phyloP scores from a whole-genome alignment of 2,888 invertebrate genomes.

The Mystacides longicornis region DNA sequence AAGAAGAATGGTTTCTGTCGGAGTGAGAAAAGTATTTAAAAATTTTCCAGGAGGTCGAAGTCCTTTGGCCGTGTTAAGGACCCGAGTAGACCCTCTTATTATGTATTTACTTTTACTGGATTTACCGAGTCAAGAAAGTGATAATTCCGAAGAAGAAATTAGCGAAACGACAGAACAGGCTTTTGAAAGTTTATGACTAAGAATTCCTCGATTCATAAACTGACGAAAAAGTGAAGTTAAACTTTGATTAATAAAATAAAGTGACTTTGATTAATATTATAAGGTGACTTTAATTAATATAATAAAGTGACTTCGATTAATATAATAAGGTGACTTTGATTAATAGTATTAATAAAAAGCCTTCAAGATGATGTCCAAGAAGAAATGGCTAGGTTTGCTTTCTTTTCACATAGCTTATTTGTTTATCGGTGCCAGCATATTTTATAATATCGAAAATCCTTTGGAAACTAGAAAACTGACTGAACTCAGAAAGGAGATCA shows the following conservation, averaged over 20 bases:
- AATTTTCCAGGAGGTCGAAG: not conserved
- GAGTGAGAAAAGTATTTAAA: constrained; percentile 1
- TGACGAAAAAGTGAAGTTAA: too few species aligned
- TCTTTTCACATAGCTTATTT: constrained; percentile 69
- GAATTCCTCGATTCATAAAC: too few species aligned
- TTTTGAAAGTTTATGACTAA: too few species aligned
- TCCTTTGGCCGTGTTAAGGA: not conserved
- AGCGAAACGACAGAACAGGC: too few species aligned
- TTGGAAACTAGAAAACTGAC: constrained; percentile 57
- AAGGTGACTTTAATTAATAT: too few species aligned
- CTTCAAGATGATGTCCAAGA: constrained; percentile 68
- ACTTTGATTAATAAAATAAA: too few species aligned
- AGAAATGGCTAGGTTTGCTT: constrained; percentile 69
- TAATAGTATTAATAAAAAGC: too few species aligned
- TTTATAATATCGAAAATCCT: constrained; percentile 72
- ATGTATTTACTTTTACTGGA: constrained; percentile 22
- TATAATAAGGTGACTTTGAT: too few species aligned
- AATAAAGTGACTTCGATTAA: too few species aligned
- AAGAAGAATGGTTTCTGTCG: constrained; percentile 11
- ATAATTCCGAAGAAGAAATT: constrained; percentile 2
- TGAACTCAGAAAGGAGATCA: constrained; percentile 53
- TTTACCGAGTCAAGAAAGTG: constrained; percentile 17
- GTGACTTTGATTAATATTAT: too few species aligned
- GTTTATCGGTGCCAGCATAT: constrained; percentile 77
- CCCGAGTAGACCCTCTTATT: constrained; percentile 16